Conservation (phyloP, 2,113 vertebrate species). For the Pagrus major region DNA sequence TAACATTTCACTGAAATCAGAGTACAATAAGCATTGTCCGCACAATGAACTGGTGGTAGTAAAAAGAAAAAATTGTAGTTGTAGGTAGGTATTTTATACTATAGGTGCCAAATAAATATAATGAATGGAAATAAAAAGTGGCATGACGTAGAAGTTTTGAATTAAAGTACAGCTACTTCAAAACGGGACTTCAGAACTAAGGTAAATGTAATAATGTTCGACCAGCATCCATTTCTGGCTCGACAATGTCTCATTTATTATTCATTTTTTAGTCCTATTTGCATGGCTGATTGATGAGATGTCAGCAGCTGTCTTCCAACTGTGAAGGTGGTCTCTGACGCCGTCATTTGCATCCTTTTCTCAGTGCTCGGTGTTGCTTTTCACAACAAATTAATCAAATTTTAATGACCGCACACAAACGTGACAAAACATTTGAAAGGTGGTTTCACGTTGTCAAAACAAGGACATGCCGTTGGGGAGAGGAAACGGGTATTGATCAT, state of each 20-base stretch:
- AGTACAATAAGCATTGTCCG: background rate
- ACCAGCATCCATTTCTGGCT: background rate
- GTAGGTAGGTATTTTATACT: background rate
- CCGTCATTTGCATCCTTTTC: slow-evolving; percentile 15
- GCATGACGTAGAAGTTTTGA: background rate
- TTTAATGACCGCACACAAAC: slow-evolving; percentile 41
- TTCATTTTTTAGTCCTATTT: slow-evolving; percentile 4
- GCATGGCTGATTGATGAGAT: slow-evolving; percentile 39
- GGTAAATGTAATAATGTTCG: background rate
- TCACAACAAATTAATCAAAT: slow-evolving; percentile 46
- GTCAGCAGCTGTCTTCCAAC: slow-evolving; percentile 32
- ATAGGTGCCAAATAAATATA: background rate
- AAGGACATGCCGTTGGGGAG: slow-evolving; percentile 26
- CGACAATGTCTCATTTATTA: background rate
- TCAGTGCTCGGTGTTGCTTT: background rate
- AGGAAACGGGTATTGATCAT: slow-evolving; percentile 13
- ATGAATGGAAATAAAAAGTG: background rate
- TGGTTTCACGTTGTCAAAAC: slow-evolving; percentile 30
- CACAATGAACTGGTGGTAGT: too few relatives aligned
- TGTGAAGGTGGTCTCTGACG: slow-evolving; percentile 35
- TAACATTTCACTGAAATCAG: background rate
- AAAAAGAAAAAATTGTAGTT: background rate
- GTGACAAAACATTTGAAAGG: slow-evolving; percentile 32
- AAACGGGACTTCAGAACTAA: fast-evolving
- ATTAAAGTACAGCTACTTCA: background rate